Conservation (phyloP, 2,888 invertebrate genomes). For the Meloe dianella region DNA sequence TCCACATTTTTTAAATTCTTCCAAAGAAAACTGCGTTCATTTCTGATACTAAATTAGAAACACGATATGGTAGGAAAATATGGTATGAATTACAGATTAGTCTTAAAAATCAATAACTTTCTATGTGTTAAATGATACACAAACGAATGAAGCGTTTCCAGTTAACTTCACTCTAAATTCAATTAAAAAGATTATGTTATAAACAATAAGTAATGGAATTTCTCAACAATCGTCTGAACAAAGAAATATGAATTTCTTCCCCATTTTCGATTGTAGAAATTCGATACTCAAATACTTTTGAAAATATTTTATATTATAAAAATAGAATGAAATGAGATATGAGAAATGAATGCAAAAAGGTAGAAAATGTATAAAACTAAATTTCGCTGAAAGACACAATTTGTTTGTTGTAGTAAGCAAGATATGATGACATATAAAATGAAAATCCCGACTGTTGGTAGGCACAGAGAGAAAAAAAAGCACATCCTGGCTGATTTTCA, state of each 20-base stretch:
- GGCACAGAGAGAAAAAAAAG: background rate
- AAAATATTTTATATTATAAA: background rate
- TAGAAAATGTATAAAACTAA: background rate
- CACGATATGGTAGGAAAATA: too few species aligned
- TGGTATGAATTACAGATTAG: too few species aligned
- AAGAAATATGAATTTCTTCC: background rate
- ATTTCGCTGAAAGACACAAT: constrained; percentile 1
- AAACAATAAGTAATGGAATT: background rate
- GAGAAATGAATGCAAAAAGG: background rate
- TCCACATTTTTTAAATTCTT: too few species aligned
- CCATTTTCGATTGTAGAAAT: background rate
- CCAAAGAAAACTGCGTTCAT: too few species aligned
- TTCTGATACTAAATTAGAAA: too few species aligned
- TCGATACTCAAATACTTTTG: background rate
- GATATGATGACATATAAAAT: constrained; percentile 2
- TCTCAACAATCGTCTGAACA: background rate
- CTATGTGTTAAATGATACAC: too few species aligned
- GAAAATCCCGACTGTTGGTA: background rate
- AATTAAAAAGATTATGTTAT: background rate
- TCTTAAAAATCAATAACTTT: too few species aligned
- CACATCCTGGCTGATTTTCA: background rate
- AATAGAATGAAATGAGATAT: background rate
- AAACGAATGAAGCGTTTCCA: background rate
- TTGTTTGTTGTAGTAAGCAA: background rate
- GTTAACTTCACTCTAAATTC: background rate